Evolutionary conservation across 2,888 invertebrate species (phyloP), one percentile per base, ranked within the genome.

Genomic region (Steinernema hermaphroditum): DNA sequence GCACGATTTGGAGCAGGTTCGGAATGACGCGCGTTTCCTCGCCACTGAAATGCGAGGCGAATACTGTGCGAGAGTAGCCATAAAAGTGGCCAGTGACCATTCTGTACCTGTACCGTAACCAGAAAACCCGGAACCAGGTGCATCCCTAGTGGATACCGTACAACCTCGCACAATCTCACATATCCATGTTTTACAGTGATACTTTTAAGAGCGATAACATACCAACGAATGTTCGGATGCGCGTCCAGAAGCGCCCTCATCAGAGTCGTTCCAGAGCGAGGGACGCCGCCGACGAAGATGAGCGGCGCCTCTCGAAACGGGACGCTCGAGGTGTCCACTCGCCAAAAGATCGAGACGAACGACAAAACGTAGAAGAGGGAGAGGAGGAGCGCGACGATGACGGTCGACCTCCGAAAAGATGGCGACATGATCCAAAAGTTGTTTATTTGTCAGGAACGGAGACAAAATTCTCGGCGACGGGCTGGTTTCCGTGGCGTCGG

Each of bases 171-270:
- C n/a, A n/a, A n/a, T n/a, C n/a, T n/a, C n/a, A n/a, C n/a, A n/a
- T n/a, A n/a, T n/a, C n/a, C n/a, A n/a, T n/a, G n/a, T n/a, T n/a
- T n/a, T n/a, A n/a, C n/a, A 69, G n/a, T 69, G 34, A 69, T 68
- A 24, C 14, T 27, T 27, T 16, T 19, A 2, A 1, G 41, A 72
- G 70, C 29, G n/a, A 24, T 54, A 34, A 69, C 74, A 44, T 32
- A 80, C 80, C 80, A 81, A 69, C 81, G 91, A 86, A 97, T 93
- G 86, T 93, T 93, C 19, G 94, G 94, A 90, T 97, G 96, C 77
- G 96, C 96, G 89, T 98, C 96, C 84, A 98, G 90, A 94, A 97
- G 94, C 78, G 95, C 96, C 85, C 96, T 91, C 92, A 96, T 94
- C 81, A 97, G 90, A 77, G 96, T 97, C 68, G 96, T 97, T 72